Base-by-base conservation (phyloP, 2,888 invertebrate species). In the Camponotus fellah region DNA sequence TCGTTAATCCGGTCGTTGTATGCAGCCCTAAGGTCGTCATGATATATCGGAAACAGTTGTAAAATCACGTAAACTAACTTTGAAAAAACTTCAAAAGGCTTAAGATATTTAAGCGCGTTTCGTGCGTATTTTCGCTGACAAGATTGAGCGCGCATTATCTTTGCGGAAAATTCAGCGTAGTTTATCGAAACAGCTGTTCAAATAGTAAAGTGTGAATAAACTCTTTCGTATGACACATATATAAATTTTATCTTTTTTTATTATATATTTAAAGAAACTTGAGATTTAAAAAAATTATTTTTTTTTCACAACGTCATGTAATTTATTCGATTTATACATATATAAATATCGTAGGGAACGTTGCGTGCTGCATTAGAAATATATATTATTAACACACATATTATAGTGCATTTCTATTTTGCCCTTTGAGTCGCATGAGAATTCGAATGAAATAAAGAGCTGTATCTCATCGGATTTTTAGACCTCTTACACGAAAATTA, bases 1-100 rank as follows among this genome's bases (percentile, higher is more conserved):
- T 72, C 72, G 60, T 72, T 80, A 72, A 80, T 80, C 79, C 60
- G 72, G 72, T 37, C 72, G 56, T 12, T 17, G 79, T 79, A 21
- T 60, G 79, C 46, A 80, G 60, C 60, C 60, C 46, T 80, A 72
- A 80, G 60, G 60, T 80, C 72, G 34, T 60, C 79, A 46, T 72
- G 72, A 60, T 72, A 72, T 80, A 80, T 80, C 37, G 60, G 46
- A 80, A 80, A 17, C 74, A 60, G 46, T 79, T 72, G 60, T 62
- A 49, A 46, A 62, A 72, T 17, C 49, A 26, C 37, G 37, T 72
- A 60, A 79, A 72, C 60, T 71, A 60, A 79, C 72, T 80, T 37
- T 12, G 46, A 49, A 79, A 26, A 80, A 58, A 58, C 71, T 43
- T 58, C 6, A 58, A 58, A 77, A 43, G 69, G 40, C 32, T 77